These are phyloP conservation scores for Dermatemys mawii DNA, from an alignment of 2,113 vertebrate species.

Conservation along the genomic window DNA sequence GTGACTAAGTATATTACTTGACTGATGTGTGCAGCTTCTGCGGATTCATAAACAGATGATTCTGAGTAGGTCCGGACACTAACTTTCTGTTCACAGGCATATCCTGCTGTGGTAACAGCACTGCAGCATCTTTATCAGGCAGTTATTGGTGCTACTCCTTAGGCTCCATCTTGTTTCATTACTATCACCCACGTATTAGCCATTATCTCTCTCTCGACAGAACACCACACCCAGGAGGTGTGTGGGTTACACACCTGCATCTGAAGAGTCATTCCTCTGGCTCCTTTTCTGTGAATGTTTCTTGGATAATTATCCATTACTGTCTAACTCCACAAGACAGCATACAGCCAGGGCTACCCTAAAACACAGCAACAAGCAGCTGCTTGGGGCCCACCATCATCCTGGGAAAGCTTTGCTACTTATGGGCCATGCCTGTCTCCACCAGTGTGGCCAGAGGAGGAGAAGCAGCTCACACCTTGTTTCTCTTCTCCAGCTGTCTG, in stretches of 20 bases:
- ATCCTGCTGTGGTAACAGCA: not conserved
- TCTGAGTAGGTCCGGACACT: not conserved
- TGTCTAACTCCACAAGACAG: not conserved
- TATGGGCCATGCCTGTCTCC: conserved; percentile 52
- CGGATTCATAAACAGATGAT: not conserved
- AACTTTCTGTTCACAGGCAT: not conserved
- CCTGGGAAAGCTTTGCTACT: conserved; percentile 45
- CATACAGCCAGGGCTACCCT: not conserved
- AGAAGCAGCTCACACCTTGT: not conserved
- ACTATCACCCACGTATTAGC: not conserved
- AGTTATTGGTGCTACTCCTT: not conserved
- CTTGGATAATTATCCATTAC: conserved; percentile 8
- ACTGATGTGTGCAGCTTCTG: not conserved
- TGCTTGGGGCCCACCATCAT: conserved; percentile 35
- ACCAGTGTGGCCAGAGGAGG: conserved; percentile 8
- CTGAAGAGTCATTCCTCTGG: no score
- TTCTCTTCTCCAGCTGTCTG: conserved; percentile 50
- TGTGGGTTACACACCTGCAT: no score
- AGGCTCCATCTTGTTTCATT: not conserved
- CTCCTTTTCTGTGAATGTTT: not conserved
- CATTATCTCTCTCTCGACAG: no score
- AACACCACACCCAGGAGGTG: no score
- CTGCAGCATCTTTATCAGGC: not conserved
- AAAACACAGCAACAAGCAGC: not conserved
- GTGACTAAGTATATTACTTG: not conserved